phyloP scores from a whole-genome alignment of 1,140 invertebrate species.

The Mylabris phalerata region DNA sequence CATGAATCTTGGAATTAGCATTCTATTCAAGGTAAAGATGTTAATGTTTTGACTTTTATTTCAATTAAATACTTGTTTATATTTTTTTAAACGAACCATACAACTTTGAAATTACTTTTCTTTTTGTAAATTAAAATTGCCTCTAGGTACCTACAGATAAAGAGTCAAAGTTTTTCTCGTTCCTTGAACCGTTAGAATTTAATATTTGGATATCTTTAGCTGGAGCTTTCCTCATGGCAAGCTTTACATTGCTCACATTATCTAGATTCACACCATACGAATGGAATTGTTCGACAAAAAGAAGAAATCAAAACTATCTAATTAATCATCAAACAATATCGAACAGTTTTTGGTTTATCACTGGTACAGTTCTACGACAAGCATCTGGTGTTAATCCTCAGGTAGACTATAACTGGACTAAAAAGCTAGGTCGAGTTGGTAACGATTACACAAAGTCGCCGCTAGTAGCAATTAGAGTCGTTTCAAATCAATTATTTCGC shows the following conservation, averaged over 20 bases:
- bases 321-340: conserved; percentile 90
- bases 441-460: neutral
- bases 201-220: conserved; percentile 94
- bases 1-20: conserved; percentile 85
- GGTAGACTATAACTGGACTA: conserved; percentile 48
- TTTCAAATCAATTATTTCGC: neutral
- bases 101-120: conserved; percentile 20
- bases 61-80: too few relatives aligned
- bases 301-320: conserved; percentile 67
- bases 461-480: neutral
- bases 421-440: conserved; percentile 2
- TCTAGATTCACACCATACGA: conserved; percentile 93
- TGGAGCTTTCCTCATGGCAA: conserved; percentile 86
- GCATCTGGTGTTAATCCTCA: conserved; percentile 84
- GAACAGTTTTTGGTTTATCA: conserved; percentile 92
- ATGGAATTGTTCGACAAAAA: conserved; percentile 86
- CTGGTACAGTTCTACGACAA: conserved; percentile 86
- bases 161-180: conserved; percentile 87
- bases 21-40: conserved; percentile 69
- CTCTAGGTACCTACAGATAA: conserved; percentile 78
- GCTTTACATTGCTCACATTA: conserved; percentile 89
- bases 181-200: conserved; percentile 86
- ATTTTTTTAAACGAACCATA: too few relatives aligned
- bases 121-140: too few relatives aligned
- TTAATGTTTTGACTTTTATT: neutral